Evolutionary conservation across 2,888 invertebrate genomes (phyloP).

Genomic region (Pyrocoelia pectoralis): DNA sequence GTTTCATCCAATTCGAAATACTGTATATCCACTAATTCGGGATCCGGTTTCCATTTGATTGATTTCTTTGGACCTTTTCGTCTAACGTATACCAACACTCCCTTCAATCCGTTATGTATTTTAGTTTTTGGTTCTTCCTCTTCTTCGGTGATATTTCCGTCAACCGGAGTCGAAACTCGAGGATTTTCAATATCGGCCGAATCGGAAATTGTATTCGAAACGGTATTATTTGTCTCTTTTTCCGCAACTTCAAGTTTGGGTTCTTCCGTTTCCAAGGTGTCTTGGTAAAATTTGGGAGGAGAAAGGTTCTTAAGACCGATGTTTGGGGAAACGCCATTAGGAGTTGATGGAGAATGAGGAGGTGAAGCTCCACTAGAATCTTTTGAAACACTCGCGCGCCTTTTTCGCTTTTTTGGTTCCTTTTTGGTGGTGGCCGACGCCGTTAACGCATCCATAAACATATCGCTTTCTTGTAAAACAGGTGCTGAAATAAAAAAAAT

Average conservation of each 20-base stretch:
- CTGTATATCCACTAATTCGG: conserved; percentile 80
- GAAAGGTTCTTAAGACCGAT: conserved; percentile 61
- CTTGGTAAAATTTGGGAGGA: conserved; percentile 87
- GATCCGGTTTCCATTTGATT: conserved; percentile 79
- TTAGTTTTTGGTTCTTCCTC: conserved; percentile 39
- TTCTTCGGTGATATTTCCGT: conserved; percentile 5
- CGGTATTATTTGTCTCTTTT: conserved; percentile 18
- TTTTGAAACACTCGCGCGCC: conserved; percentile 74
- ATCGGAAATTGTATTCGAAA: conserved; percentile 1
- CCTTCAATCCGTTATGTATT: conserved; percentile 68
- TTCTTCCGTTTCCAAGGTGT: conserved; percentile 74
- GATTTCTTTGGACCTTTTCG: conserved; percentile 82
- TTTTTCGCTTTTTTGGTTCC: conserved; percentile 80
- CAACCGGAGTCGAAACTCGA: conserved; percentile 15
- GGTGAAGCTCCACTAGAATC: conserved; percentile 62
- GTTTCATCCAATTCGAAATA: conserved; percentile 96
- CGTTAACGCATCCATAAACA: conserved; percentile 92
- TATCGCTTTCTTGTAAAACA: conserved; percentile 86
- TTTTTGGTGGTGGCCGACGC: conserved; percentile 77
- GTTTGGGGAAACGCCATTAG: conserved; percentile 44
- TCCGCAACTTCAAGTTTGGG: conserved; percentile 55
- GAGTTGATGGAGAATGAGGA: conserved; percentile 49
- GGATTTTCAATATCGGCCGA: conserved; percentile 6
- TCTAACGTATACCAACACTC: conserved; percentile 78
- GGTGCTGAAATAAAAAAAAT: conserved; percentile 65